Evolutionary conservation across 2,797 vertebrate genomes (phyloP), one percentile per base, ranked within the genome.

Genomic region (Adelosebastes latens): DNA sequence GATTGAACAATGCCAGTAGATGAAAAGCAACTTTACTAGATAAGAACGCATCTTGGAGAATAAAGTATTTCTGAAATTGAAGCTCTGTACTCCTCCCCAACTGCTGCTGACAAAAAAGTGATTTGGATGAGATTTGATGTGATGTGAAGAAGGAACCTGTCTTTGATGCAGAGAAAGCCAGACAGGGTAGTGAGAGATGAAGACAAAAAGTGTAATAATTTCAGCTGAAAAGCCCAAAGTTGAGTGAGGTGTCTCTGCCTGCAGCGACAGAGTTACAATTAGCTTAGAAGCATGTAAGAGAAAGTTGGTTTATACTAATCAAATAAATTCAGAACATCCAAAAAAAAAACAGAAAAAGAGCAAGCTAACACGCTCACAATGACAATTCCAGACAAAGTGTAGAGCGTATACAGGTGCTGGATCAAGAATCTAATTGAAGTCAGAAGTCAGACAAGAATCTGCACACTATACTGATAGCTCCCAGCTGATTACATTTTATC

Each of bases 261-360:
- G 56, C 36, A 83, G 90, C 75, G 20, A 88, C 61, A 25, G 39
- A 39, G 52, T 74, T 75, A 73, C 90, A 87, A 81, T 87, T 86
- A 88, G 71, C 67, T 80, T 64, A n/a, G 79, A 72, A 69, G 70
- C 60, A 72, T 67, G 12, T 56, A 13, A 31, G 46, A 63, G 64
- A 67, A 71, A 77, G 49, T 62, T 66, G 62, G 61, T 74, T 84
- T 71, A 25, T 78, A 87, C 80, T 83, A 78, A 89, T 89, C 75
- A 81, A 82, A 92, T 74, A 71, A 77, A 83, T 62, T 68, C 39
- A 79, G 46, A 72, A 79, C 11, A 83, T 31, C 29, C 60, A 49
- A 49, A 59, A 70, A 64, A 49, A 66, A 27, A 14, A 39, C 1
- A 16, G 20, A 22, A 24, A 34, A 8, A 11, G 14, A 31, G 31